phyloP scores from a whole-genome alignment of 2,888 invertebrate genomes.

The Marronus borbonicus region DNA sequence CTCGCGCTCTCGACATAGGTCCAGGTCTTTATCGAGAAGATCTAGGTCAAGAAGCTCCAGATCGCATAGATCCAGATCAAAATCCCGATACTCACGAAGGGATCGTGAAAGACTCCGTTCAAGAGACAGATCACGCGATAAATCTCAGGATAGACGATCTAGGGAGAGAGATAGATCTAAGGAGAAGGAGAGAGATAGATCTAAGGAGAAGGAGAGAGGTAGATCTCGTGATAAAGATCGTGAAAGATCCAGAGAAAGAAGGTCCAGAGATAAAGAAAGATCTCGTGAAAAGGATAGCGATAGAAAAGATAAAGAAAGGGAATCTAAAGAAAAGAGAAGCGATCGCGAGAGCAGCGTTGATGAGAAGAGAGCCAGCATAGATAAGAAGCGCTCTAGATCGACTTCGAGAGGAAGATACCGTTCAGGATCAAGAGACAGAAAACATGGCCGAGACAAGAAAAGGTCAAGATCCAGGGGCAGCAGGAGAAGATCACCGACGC shows the following conservation, averaged over 20 bases:
- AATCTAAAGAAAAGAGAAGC: slow-evolving; percentile 65
- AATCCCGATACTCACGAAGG: slow-evolving; percentile 57
- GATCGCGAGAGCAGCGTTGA: slow-evolving; percentile 66
- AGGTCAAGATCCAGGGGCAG: slow-evolving; percentile 70
- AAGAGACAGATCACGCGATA: slow-evolving; percentile 58
- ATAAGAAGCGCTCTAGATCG: slow-evolving; percentile 70
- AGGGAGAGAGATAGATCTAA: slow-evolving; percentile 60
- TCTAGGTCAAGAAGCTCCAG: slow-evolving; percentile 64
- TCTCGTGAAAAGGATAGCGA: slow-evolving; percentile 65
- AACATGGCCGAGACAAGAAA: slow-evolving; percentile 68
- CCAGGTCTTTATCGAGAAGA: slow-evolving; percentile 63
- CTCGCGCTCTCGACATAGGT: slow-evolving; percentile 71
- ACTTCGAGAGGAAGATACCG: slow-evolving; percentile 75
- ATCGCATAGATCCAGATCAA: slow-evolving; percentile 63
- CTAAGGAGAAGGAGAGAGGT: slow-evolving; percentile 57
- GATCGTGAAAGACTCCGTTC: slow-evolving; percentile 57
- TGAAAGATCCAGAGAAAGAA: slow-evolving; percentile 67
- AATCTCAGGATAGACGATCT: slow-evolving; percentile 61
- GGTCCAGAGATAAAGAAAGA: slow-evolving; percentile 63
- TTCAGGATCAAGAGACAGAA: slow-evolving; percentile 68
- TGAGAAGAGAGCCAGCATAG: slow-evolving; percentile 66
- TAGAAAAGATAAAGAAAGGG: slow-evolving; percentile 64
- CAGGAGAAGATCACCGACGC: slow-evolving; percentile 69
- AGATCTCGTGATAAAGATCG: slow-evolving; percentile 66
- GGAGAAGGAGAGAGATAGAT: slow-evolving; percentile 54